Base-by-base conservation (phyloP, 2,797 vertebrate genomes). In the Bradypus variegatus region DNA sequence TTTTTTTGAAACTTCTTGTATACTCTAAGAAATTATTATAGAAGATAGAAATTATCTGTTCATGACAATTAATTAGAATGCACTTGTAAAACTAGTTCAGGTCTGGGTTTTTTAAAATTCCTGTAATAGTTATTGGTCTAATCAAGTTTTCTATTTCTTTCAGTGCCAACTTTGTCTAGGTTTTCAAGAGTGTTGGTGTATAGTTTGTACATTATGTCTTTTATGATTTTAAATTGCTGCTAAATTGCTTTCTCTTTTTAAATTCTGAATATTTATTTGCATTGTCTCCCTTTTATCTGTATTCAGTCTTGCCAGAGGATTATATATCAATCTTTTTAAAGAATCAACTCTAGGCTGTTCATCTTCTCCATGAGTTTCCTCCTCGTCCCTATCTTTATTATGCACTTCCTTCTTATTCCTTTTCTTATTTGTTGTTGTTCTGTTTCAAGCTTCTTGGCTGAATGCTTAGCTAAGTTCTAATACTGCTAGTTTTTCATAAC, bases 231-330 rank as follows among this genome's bases (percentile, higher is more conserved):
- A 4, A 1, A 27, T 13, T 3, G 18, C 29, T 16, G 29, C 48
- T 21, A 0, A 33, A 38, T 33, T 7, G 9, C 2, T 16, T 18
- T 16, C 45, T 86, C 27, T 82, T 36, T 27, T 29, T 48, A n/a
- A 41, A 25, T 8, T 23, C 38, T 1, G 4, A 10, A 3, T 4
- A 2, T 10, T 8, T 25, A 10, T 31, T n/a, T 27, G 27, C 27
- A 23, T 3, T 2, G 9, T 67, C 81, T 33, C 9, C 77, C 48
- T 25, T 19, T 12, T 14, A 6, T 16, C 77, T 5, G 14, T 58
- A 19, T 9, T 25, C 79, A 65, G 38, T 41, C 77, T 45, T 65
- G 18, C 50, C 12, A 13, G 38, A 41, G 38, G 13, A 8, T 3
- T 11, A 19, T 64, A 84, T 55, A 1, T 38, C 19, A 12, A 36